Evolutionary conservation across 2,888 invertebrate species (phyloP).

Genomic region (Cheilosia scutellata): DNA sequence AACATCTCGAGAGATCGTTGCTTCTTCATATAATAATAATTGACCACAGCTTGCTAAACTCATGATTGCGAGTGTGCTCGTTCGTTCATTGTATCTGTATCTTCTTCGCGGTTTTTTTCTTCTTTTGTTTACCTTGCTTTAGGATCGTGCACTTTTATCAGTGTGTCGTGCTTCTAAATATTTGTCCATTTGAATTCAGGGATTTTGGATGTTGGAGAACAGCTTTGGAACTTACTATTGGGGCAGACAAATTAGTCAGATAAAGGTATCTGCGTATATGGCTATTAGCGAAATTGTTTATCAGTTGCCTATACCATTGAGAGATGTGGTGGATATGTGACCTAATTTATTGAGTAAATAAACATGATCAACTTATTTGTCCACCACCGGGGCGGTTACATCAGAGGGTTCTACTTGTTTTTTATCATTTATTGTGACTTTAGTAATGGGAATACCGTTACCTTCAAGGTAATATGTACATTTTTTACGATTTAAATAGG

Average conservation of each 20-base stretch:
- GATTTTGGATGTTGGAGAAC: conserved; percentile 44
- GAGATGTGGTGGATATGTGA: conserved; percentile 32
- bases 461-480: conserved; percentile 13
- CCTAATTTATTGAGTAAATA: conserved; percentile 57
- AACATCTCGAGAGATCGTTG: conserved; percentile 57
- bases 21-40: conserved; percentile 38
- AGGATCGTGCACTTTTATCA: background rate
- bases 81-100: conserved; percentile 14
- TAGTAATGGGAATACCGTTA: conserved; percentile 17
- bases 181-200: conserved; percentile 65
- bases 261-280: background rate
- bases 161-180: conserved; percentile 53
- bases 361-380: conserved; percentile 38
- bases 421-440: background rate
- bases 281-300: conserved; percentile 45
- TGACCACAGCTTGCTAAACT: conserved; percentile 40
- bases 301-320: background rate
- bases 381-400: conserved; percentile 22
- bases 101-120: background rate
- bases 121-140: background rate
- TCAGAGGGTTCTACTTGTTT: conserved; percentile 36
- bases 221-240: background rate
- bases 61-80: conserved; percentile 12
- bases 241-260: background rate
- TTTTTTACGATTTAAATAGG: background rate